These are phyloP conservation scores for Cydia amplana DNA, from an alignment of 1,140 invertebrate genomes.

Conservation along the genomic window DNA sequence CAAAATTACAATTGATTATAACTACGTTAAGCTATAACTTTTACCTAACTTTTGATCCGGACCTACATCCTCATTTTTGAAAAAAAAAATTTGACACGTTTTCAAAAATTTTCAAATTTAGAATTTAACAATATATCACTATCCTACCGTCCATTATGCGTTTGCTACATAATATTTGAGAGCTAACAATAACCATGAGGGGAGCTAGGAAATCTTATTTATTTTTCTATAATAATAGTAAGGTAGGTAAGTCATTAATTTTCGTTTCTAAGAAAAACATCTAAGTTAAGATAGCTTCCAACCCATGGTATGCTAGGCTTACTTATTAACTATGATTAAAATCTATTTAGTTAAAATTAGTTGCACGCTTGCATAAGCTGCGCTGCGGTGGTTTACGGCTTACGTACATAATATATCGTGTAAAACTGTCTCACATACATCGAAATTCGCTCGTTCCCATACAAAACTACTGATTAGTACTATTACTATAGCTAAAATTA, in stretches of 20 bases:
- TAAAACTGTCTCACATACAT: conserved; percentile 56
- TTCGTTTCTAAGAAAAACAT: conserved; percentile 16
- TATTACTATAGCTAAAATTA: conserved; percentile 47
- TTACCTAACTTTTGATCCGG: conserved; percentile 66
- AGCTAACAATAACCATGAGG: conserved; percentile 2
- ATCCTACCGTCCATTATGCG: conserved; percentile 67
- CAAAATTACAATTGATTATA: conserved; percentile 78
- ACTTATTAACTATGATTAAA: conserved; percentile 52
- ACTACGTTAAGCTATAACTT: conserved; percentile 76
- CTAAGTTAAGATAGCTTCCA: conserved; percentile 7
- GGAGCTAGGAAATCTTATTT: conserved; percentile 19
- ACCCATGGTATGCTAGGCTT: conserved; percentile 38
- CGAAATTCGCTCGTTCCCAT: conserved; percentile 68
- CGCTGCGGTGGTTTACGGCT: conserved; percentile 65
- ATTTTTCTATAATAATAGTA: conserved; percentile 2
- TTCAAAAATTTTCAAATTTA: conserved; percentile 63
- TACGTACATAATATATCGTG: conserved; percentile 51
- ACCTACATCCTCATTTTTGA: conserved; percentile 56
- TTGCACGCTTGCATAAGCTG: conserved; percentile 70
- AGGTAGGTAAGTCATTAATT: background rate
- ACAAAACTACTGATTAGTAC: conserved; percentile 52
- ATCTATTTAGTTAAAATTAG: conserved; percentile 65
- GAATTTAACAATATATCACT: conserved; percentile 54
- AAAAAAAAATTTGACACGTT: conserved; percentile 74
- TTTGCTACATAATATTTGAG: conserved; percentile 57